These are phyloP conservation scores for Muntiacus reevesi DNA, from an alignment of 2,113 vertebrate species.

Conservation along the genomic window DNA sequence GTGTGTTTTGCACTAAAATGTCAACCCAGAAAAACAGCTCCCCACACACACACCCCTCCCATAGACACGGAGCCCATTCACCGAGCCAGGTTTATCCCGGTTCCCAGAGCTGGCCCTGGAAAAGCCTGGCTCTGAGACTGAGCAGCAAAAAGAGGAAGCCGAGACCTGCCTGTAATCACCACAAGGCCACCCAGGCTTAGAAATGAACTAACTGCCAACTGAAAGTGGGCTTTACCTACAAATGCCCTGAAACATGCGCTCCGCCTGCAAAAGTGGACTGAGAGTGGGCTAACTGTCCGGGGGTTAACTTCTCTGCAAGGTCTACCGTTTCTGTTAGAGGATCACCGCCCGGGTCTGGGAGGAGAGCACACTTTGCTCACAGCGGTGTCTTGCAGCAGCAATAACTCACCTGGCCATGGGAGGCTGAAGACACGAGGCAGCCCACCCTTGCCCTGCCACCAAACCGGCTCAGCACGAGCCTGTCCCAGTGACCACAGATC, in stretches of 20 bases:
- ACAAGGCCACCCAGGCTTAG: not conserved
- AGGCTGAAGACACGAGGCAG: not conserved
- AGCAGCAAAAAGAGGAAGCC: not conserved
- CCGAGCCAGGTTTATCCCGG: not conserved
- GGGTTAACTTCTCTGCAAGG: not conserved
- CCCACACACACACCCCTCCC: not conserved
- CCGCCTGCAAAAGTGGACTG: not conserved
- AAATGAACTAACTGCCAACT: not conserved
- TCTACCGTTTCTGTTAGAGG: not conserved
- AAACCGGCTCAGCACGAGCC: not conserved
- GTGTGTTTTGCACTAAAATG: not conserved
- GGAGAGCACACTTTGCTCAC: not conserved
- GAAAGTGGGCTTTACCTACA: not conserved
- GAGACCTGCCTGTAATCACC: not conserved
- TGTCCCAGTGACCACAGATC: not conserved
- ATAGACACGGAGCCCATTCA: not conserved
- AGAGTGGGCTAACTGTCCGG: not conserved
- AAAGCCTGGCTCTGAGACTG: not conserved
- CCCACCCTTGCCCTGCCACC: not conserved
- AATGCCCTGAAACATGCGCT: not conserved
- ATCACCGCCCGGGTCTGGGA: not conserved
- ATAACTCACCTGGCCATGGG: slow-evolving; percentile 33
- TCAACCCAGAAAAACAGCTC: not conserved
- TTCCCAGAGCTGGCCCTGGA: not conserved
- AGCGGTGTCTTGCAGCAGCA: not conserved